Conservation (phyloP, 1,140 invertebrate genomes). For the Ooceraea biroi region DNA sequence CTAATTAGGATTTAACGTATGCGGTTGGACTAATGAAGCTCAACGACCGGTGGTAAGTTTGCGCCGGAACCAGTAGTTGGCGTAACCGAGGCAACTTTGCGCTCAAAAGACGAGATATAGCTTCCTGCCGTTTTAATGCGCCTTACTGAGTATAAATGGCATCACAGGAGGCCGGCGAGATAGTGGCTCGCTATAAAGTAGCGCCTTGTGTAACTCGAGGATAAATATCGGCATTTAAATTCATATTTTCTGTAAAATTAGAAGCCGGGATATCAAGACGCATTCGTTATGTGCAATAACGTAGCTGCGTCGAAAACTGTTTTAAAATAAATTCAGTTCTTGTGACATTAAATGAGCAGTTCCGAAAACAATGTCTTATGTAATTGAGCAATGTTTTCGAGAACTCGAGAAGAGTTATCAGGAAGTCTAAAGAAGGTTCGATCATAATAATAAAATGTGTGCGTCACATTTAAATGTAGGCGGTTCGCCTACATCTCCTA, state of each 20-base stretch:
- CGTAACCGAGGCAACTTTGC: slow-evolving; percentile 53
- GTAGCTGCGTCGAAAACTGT: neutral
- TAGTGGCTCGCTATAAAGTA: neutral
- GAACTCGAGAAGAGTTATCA: neutral
- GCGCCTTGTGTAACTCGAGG: neutral
- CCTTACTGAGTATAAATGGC: slow-evolving; percentile 44
- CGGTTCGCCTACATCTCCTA: neutral
- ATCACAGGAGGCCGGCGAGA: neutral
- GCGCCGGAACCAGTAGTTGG: slow-evolving; percentile 45
- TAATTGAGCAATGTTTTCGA: neutral
- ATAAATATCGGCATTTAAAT: slow-evolving; percentile 39
- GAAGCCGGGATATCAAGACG: neutral
- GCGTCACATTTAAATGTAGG: neutral
- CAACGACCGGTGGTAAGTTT: slow-evolving; percentile 54
- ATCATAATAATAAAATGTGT: neutral
- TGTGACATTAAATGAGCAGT: neutral
- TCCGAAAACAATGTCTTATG: neutral
- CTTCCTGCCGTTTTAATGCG: slow-evolving; percentile 32
- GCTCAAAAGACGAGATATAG: slow-evolving; percentile 60
- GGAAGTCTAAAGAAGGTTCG: neutral
- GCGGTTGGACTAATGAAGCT: slow-evolving; percentile 72
- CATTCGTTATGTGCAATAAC: neutral
- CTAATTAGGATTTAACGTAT: slow-evolving; percentile 78
- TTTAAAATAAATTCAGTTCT: neutral
- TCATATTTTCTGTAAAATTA: neutral